Base-by-base conservation (phyloP, 30 jellyfish, hydroid and myxozoan species). In the Cassiopea xamachana region DNA sequence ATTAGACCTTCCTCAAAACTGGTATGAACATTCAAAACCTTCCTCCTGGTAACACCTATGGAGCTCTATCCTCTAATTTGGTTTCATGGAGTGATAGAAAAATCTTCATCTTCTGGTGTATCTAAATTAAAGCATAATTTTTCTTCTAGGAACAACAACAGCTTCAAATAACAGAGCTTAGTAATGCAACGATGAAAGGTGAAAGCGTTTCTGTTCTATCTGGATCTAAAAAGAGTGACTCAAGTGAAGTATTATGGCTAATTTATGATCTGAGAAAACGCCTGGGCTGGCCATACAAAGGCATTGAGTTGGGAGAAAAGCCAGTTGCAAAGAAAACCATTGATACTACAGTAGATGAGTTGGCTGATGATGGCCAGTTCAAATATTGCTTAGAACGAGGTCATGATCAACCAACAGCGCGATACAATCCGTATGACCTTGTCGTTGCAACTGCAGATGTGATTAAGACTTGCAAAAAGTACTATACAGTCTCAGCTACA, bases 401-500 rank as follows among this genome's bases (percentile, higher is more conserved):
- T 69, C 44, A 85, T 50, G 71, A 19, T 50, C 9, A 27, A 6
- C 89, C 78, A 16, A 91, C 73, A 44, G 89, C 94, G 46, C 69
- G 93, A 55, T 90, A 94, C 81, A 90, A 94, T 71, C 98, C 98
- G 12, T 94, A 94, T 81, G 96, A 94, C 70, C 84, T 94, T 50
- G 72, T 77, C 7, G 73, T 48, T 44, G 81, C 91, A 1, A 69
- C 71, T 15, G 76, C 91, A 18, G 80, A 85, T 61, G 64, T 62
- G 4, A 84, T 88, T 10, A 60, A 85, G 48, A 50, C 46, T 5
- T 48, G 90, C 16, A 79, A 73, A 9, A 59, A 59, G 14, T 90
- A 89, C 51, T 94, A 49, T 74, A 94, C 98, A 2, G 94, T 94
- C 14, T 61, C 98, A 46, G 98, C 98, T 0, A 58, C 97, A 0